These are phyloP conservation scores for Pandion haliaetus DNA, from an alignment of 2,113 vertebrate genomes.

Conservation along the genomic window DNA sequence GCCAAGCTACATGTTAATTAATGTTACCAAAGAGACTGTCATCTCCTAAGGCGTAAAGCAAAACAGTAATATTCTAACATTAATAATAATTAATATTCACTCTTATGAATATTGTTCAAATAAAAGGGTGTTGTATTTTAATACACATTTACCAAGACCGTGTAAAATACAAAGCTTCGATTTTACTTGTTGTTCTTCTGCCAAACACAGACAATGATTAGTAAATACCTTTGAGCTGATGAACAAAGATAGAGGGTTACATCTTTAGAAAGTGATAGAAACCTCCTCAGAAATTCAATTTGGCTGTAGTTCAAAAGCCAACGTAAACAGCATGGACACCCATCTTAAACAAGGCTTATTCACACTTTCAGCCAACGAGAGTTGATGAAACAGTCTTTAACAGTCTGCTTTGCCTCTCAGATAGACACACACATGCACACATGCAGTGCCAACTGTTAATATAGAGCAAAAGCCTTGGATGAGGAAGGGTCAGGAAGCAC, in stretches of 20 bases:
- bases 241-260: background rate
- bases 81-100: conserved; percentile 39
- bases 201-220: background rate
- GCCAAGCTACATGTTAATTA: conserved; percentile 43
- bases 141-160: background rate
- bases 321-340: background rate
- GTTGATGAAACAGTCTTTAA: conserved; percentile 14
- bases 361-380: background rate
- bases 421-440: background rate
- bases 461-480: background rate
- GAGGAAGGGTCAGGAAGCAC: background rate
- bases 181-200: background rate
- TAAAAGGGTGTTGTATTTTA: conserved; percentile 46
- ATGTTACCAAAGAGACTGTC: background rate
- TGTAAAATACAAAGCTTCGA: background rate
- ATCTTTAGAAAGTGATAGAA: background rate
- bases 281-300: background rate
- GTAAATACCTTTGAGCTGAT: background rate
- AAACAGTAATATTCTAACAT: conserved; percentile 9
- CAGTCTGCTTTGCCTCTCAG: background rate
- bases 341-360: background rate
- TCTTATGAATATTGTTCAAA: conserved; percentile 42
- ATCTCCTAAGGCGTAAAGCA: conserved; percentile 31
- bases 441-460: background rate
- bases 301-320: conserved; percentile 2